Evolutionary conservation across 2,888 invertebrate species (phyloP), one percentile per base, ranked within the genome.

Genomic region (Hyles lineata): DNA sequence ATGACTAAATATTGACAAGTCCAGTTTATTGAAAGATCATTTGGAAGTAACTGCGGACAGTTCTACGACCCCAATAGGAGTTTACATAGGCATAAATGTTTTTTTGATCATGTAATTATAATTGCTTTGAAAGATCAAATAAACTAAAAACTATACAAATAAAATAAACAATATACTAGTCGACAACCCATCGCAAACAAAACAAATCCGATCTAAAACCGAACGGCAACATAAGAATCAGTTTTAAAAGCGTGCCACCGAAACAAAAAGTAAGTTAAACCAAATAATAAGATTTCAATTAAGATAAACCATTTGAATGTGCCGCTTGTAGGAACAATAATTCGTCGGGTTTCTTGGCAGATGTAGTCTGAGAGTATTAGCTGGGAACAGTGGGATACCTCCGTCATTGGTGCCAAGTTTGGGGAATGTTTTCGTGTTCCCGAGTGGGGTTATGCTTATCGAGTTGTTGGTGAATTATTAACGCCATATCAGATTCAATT

Each of bases 291-390:
- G 87, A 89, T 89, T 89, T 86, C 87, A 87, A 88, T 89, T 89
- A 87, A 87, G 89, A 89, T 89, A 89, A 83, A 83, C 81, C 75
- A 86, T 88, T 89, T 88, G 86, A 90, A 90, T 88, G 87, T 84
- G 80, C 83, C 79, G 84, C 84, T 88, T 85, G 86, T 87, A 83
- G 86, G 84, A 88, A 86, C 88, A 87, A 91, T 90, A 88, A 88
- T 84, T 86, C 76, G 75, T 82, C 77, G 77, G 75, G 82, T 84
- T 87, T 89, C 90, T 90, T 90, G 90, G 90, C 90, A 87, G 83
- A 84, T 82, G 60, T 29, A 72, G 43, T 55, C n/a, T 35, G 17
- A 15, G 61, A 43, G 61, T 73, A 21, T 32, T 84, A 85, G 78
- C 70, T 75, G 72, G 80, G 78, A 83, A 77, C 29, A 3, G 23